Evolutionary conservation across 2,888 invertebrate genomes (phyloP).

Genomic region (Hyppa rectilinea): DNA sequence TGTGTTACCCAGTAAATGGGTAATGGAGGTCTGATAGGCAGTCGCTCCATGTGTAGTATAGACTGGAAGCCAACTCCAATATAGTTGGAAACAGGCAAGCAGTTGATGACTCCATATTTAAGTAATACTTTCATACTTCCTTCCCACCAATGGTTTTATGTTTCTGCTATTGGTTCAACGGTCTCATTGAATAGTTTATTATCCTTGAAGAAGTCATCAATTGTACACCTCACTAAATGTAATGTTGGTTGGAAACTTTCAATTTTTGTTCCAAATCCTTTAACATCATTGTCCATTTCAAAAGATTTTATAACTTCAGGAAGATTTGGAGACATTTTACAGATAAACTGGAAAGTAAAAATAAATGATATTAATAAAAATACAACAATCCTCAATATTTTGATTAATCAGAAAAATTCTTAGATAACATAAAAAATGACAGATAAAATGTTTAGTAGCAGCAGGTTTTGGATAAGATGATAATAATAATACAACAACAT

Average conservation of each 20-base stretch:
- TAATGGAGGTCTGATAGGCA: no score
- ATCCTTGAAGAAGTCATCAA: constrained; percentile 91
- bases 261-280: constrained; percentile 81
- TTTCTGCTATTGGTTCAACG: constrained; percentile 68
- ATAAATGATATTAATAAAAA: constrained; percentile 6
- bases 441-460: constrained; percentile 5
- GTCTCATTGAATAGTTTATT: constrained; percentile 88
- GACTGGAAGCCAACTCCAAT: no score
- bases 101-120: constrained; percentile 35
- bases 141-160: constrained; percentile 28
- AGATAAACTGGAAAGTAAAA: constrained; percentile 88
- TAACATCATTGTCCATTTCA: constrained; percentile 81
- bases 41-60: no score
- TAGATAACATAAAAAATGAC: constrained; percentile 17
- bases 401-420: not conserved
- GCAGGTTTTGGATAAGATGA: not conserved
- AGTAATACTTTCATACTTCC: constrained; percentile 10
- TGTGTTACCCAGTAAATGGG: no score
- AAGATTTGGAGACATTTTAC: constrained; percentile 92
- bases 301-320: constrained; percentile 89
- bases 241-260: constrained; percentile 89
- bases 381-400: not conserved
- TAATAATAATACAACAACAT: no score
- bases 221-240: constrained; percentile 90
- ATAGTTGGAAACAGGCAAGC: no score